Conservation (phyloP, 2,797 vertebrate genomes). For the Antennarius maculatus region DNA sequence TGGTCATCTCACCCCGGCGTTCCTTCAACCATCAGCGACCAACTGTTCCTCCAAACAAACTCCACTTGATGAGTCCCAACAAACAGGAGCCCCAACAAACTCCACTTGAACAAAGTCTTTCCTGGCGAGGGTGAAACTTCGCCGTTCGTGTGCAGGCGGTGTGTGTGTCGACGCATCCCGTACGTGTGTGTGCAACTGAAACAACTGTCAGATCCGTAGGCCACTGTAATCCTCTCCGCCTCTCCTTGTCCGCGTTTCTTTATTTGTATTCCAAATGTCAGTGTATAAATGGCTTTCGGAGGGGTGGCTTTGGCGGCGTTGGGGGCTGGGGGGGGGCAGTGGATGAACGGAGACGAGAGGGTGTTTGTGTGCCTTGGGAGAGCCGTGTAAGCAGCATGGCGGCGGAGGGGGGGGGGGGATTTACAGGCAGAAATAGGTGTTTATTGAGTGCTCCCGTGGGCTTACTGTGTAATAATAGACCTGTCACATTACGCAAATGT, state of each 20-base stretch:
- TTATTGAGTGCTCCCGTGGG: slow-evolving; percentile 87
- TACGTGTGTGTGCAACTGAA: slow-evolving; percentile 44
- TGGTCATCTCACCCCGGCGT: no score
- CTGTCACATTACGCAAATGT: slow-evolving; percentile 89
- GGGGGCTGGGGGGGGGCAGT: slow-evolving; percentile 53
- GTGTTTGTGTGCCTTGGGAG: slow-evolving; percentile 83
- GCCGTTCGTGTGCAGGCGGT: slow-evolving; percentile 5
- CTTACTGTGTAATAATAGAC: slow-evolving; percentile 89
- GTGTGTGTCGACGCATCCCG: slow-evolving; percentile 44
- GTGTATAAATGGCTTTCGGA: slow-evolving; percentile 78
- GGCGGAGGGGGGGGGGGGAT: slow-evolving; percentile 74
- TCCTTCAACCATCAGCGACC: no score
- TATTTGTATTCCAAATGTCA: slow-evolving; percentile 90
- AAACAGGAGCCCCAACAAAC: slow-evolving; percentile 13
- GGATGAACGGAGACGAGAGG: slow-evolving; percentile 63
- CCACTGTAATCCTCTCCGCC: slow-evolving; percentile 78
- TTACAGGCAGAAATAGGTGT: slow-evolving; percentile 87
- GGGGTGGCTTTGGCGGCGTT: slow-evolving; percentile 28
- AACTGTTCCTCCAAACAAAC: slow-evolving; percentile 7
- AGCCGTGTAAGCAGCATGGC: slow-evolving; percentile 80
- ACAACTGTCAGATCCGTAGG: slow-evolving; percentile 76
- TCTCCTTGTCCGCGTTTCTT: slow-evolving; percentile 81
- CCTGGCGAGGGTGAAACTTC: slow-evolving; percentile 29
- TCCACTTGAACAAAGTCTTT: slow-evolving; percentile 36
- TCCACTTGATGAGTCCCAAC: slow-evolving; percentile 6